Evolutionary conservation across 1,140 invertebrate genomes (phyloP), one percentile per base, ranked within the genome.

Genomic region (Drosophila willistoni): DNA sequence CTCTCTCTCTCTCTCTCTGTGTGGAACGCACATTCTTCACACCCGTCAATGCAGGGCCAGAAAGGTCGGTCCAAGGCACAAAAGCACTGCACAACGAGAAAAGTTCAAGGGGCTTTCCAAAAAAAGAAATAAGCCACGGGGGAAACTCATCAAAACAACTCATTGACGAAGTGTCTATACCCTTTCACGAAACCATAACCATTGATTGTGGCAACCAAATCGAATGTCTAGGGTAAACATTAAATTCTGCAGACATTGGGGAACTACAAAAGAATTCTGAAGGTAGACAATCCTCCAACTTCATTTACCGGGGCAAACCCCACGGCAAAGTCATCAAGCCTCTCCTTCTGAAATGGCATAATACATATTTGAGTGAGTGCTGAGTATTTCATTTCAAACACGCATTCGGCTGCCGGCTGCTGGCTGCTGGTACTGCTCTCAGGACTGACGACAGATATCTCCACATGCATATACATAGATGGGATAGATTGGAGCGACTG

Each of bases 301-400:
- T 25, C 54, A 7, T 55, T 41, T 41, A 13, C n/a, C 25, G 55
- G 29, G n/a, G 7, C 55, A 42, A 59, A 73, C 36, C 51, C 5
- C 19, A 41, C 63, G 68, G 12, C 44, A 54, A 71, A 67, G 14
- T 22, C 42, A 47, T 63, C 14, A 41, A 22, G 33, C 56, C 39
- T 59, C 34, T 36, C 33, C 17, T 12, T 25, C 14, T 10, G 9
- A 59, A 36, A 65, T 61, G 62, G 74, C 44, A 71, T 66, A 77
- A 86, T 82, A 79, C 64, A 86, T 82, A 76, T 86, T 87, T 87
- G 83, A 87, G 83, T 83, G 83, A 86, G 73, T 81, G 72, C 62
- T 63, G 83, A 81, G 84, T 87, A 90, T 90, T 87, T 87, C 84
- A 84, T 87, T 87, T 90, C 84, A 89, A 89, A 89, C 84, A 89